Base-by-base conservation (phyloP, 1,140 invertebrate species). In the Hycleus phaleratus region DNA sequence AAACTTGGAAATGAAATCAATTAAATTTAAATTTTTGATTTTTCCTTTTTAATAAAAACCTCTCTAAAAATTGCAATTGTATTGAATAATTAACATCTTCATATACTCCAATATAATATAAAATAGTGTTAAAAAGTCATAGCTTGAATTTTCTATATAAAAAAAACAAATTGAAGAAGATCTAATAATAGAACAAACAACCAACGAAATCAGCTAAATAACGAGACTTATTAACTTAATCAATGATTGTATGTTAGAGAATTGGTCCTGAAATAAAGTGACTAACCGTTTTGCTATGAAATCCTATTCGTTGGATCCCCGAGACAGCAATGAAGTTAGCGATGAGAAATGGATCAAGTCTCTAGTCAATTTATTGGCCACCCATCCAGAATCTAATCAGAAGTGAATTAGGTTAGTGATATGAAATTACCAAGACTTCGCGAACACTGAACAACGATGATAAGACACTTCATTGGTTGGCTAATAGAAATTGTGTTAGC, bases 331-430 rank as follows among this genome's bases (percentile, higher is more conserved):
- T 68, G 62, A 68, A 64, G 61, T 68, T 68, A 65, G 63, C 61
- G 65, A 68, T 68, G 67, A 68, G 67, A 67, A 67, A 68, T 68
- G 64, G 64, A 63, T 62, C 59, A 63, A 66, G 65, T 69, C 65
- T 67, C 63, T 56, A 67, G 67, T 68, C 65, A 68, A 70, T 70
- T 70, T 70, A 68, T 70, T 67, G 68, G 68, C 67, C 66, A 70
- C 62, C 67, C 68, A 70, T 66, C 67, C 64, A 64, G 64, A 70
- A 70, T 70, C 68, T 70, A 70, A 70, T 70, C 65, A 67, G 32
- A 32, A 62, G 67, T 63, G 68, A 70, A 69, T 70, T 68, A 67
- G 65, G 67, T 70, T 70, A 47, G 44, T 44, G 43, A 57, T 51
- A 52, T 58, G 52, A 55, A 55, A 55, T 55, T 55, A 55, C 52